Evolutionary conservation across 1,140 invertebrate genomes (phyloP).

Genomic region (Trachelipus rathkii): DNA sequence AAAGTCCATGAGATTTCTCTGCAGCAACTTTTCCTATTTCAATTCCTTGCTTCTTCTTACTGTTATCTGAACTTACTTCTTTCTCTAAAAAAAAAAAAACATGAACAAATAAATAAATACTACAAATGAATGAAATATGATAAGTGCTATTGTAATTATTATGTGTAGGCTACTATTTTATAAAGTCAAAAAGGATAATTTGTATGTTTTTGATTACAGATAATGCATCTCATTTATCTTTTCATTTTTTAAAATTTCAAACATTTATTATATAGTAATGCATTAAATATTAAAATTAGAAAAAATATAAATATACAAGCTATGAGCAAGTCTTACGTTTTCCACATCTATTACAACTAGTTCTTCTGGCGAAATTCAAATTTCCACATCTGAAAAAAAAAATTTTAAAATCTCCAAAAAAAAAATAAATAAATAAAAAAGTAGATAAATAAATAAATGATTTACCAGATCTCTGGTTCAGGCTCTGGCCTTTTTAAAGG

Average conservation of each 20-base stretch:
- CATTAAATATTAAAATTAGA: too few relatives aligned
- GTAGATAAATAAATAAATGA: too few relatives aligned
- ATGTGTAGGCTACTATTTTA: neutral
- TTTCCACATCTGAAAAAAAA: slow-evolving; percentile 71
- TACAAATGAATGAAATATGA: slow-evolving; percentile 26
- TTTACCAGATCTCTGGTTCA: too few relatives aligned
- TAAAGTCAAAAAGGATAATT: too few relatives aligned
- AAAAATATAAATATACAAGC: too few relatives aligned
- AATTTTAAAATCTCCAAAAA: neutral
- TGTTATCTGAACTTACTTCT: slow-evolving; percentile 48
- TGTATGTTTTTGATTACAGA: too few relatives aligned
- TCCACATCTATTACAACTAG: slow-evolving; percentile 86
- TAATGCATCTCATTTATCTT: too few relatives aligned
- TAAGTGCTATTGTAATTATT: neutral
- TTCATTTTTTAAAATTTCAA: too few relatives aligned
- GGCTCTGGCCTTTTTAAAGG: too few relatives aligned
- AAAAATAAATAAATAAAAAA: too few relatives aligned
- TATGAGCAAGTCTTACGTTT: slow-evolving; percentile 53
- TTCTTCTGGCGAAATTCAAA: slow-evolving; percentile 87
- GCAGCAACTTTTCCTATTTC: slow-evolving; percentile 97
- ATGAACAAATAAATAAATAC: slow-evolving; percentile 39
- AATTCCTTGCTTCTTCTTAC: slow-evolving; percentile 86
- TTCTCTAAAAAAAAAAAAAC: slow-evolving; percentile 56
- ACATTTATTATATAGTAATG: too few relatives aligned
- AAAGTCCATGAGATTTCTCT: slow-evolving; percentile 96